Conservation (phyloP, 1,140 invertebrate genomes). For the Orius laevigatus region DNA sequence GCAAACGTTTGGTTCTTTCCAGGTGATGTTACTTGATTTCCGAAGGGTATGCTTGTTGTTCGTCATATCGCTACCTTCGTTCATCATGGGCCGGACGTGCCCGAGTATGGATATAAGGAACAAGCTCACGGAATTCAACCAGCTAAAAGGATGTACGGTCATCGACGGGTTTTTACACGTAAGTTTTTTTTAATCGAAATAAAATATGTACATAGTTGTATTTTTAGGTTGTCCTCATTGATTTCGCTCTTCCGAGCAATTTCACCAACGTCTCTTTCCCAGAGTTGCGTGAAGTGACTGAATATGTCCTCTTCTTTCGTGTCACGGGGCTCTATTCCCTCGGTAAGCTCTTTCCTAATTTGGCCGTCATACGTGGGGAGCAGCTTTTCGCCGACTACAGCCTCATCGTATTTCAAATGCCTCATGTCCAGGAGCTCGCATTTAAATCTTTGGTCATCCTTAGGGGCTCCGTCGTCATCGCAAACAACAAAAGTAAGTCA, state of each 20-base stretch:
- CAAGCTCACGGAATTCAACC: slow-evolving; percentile 32
- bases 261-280: slow-evolving; percentile 46
- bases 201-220: not conserved
- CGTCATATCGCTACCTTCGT: slow-evolving; percentile 1
- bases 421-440: slow-evolving; percentile 55
- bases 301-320: slow-evolving; percentile 51
- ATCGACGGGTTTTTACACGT: slow-evolving; percentile 71
- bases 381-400: slow-evolving; percentile 69
- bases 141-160: slow-evolving; percentile 60
- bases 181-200: not conserved
- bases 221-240: slow-evolving; percentile 45
- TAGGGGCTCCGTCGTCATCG: slow-evolving; percentile 69
- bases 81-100: slow-evolving; percentile 7
- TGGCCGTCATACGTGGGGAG: slow-evolving; percentile 78
- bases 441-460: slow-evolving; percentile 64
- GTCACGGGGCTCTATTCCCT: slow-evolving; percentile 59
- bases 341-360: slow-evolving; percentile 77
- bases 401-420: slow-evolving; percentile 62
- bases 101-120: slow-evolving; percentile 12
- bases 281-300: slow-evolving; percentile 43
- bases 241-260: slow-evolving; percentile 28
- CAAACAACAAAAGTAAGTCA: slow-evolving; percentile 49
- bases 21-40: not conserved
- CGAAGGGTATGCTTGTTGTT: slow-evolving; percentile 5
- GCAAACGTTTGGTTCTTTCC: not conserved